Evolutionary conservation across 1,140 invertebrate species (phyloP), one percentile per base, ranked within the genome.

Genomic region (Neoseiulus cucumeris): DNA sequence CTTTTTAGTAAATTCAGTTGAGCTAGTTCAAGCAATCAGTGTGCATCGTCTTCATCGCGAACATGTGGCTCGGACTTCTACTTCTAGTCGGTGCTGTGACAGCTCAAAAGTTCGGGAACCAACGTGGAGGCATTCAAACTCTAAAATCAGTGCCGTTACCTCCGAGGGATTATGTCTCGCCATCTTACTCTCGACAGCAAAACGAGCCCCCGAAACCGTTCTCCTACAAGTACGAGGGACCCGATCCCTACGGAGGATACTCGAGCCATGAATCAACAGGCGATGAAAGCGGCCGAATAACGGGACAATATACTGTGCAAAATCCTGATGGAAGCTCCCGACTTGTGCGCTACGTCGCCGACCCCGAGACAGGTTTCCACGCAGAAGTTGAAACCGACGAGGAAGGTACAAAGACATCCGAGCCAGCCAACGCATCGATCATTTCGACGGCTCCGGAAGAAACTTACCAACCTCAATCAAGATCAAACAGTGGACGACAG

Each of bases 361-460:
- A 59, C 22, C 51, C 51, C n/a, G 51, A 59, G 22, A 14, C 5
- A 1, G 51, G 51, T 17, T 59, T 59, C 22, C 22, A 20, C 22
- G 51, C 51, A 14, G 51, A 59, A 59, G 51, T 59, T 17, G 51
- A 59, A 2, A 59, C 51, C 33, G 51, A 59, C 33, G 51, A 59
- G 22, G 22, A 17, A 20, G 51, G 51, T 17, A 59, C 51, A 1
- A 59, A 59, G 22, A 59, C 51, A 59, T 59, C 51, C 14, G 51
- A 59, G 51, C 51, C 51, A 17, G 51, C 51, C 33, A 25, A 25
- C 33, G 51, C 22, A 14, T 33, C 33, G 17, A 59, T 59, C 14
- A 25, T 17, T 14, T 59, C 51, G 14, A 29, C 51, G 17, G 51
- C 51, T 2, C 51, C 51, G 14, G 51, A 59, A 25, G 51, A 59